Base-by-base conservation (phyloP, 2,888 invertebrate genomes). In the Capitulum mitella region DNA sequence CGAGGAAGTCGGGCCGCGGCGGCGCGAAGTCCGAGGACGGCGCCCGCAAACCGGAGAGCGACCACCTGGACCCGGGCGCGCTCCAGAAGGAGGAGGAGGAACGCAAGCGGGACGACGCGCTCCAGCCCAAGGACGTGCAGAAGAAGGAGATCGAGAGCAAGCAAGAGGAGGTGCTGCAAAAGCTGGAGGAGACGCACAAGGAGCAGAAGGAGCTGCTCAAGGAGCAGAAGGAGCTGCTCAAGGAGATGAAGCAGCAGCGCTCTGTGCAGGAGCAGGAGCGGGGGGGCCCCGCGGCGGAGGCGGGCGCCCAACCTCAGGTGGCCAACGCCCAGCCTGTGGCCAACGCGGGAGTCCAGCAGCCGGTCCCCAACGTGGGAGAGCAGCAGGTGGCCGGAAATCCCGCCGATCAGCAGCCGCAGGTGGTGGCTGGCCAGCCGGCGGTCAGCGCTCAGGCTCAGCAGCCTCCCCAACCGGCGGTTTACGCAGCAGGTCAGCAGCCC, bases 121-220 rank as follows among this genome's bases (percentile, higher is more conserved):
- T 77, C 40, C 78, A 61, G 79, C 78, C 51, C n/a, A 80, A 79
- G 32, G 64, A 48, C 32, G 78, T 46, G 19, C 78, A 46, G 29
- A 51, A 29, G 19, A 74, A 54, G 74, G 48, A 61, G n/a, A n/a
- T 75, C 29, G 79, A 80, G 43, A 58, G 74, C 34, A 80, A 81
- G 75, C 80, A 82, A 64, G 81, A 79, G 51, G 78, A 78, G 32
- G 34, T 82, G 40, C 78, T 82, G 54, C 51, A 82, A 70, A 79
- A 81, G 64, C 81, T 82, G 61, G 80, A 81, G 75, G 80, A 79
- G 48, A 81, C 81, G 77, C 79, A 81, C 54, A 78, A 80, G 64
- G 80, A 81, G 58, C 82, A 82, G 77, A 78, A 81, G 77, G 61
- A 80, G 51, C 78, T 82, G 58, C 77, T 82, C 2, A 80, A 79